Evolutionary conservation across 1,140 invertebrate genomes (phyloP).

Genomic region (Anastatus disparis): DNA sequence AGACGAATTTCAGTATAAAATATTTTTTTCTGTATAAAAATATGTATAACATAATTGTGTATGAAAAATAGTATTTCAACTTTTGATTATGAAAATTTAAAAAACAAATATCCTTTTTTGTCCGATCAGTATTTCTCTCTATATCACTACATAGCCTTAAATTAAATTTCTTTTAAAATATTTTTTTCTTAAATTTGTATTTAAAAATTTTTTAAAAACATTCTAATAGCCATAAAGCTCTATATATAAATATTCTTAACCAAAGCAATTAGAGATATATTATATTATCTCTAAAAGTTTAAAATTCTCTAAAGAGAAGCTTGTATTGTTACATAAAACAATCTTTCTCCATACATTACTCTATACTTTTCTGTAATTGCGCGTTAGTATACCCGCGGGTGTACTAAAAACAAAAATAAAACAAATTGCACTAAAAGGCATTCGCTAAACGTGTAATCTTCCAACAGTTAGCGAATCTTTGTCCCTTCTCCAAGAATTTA

Average conservation of each 20-base stretch:
- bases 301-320: not conserved
- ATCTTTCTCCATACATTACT: not conserved
- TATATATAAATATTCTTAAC: not conserved
- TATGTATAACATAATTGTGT: slow-evolving; percentile 2
- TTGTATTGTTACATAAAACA: not conserved
- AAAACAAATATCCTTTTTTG: not conserved
- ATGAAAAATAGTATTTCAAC: slow-evolving; percentile 3
- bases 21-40: slow-evolving; percentile 20
- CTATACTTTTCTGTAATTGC: no score
- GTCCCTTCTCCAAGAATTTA: not conserved
- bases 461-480: not conserved
- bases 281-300: not conserved
- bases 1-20: slow-evolving; percentile 4
- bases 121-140: not conserved
- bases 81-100: not conserved
- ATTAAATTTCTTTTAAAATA: slow-evolving; percentile 15
- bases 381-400: not conserved
- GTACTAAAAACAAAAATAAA: not conserved
- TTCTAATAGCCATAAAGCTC: not conserved
- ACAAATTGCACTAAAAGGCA: not conserved
- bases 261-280: not conserved
- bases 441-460: not conserved
- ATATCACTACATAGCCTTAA: slow-evolving; percentile 1
- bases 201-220: not conserved
- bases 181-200: not conserved